Conservation (phyloP, 2,797 vertebrate species). For the Oreochromis grahami region DNA sequence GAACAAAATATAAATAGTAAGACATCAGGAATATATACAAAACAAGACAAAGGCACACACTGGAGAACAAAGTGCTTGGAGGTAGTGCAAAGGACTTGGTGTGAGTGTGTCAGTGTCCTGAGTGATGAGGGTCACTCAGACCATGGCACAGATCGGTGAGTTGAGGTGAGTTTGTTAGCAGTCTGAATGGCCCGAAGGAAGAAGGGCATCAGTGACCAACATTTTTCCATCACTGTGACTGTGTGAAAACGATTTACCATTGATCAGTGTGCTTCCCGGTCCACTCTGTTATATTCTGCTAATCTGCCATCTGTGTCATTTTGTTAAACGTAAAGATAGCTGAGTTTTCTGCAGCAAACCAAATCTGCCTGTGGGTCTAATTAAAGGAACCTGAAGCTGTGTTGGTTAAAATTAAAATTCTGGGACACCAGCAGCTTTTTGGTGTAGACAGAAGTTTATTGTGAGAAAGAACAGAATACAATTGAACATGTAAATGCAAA, state of each 20-base stretch:
- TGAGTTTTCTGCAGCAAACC: not conserved
- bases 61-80: not conserved
- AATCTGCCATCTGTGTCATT: not conserved
- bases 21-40: not conserved
- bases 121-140: not conserved
- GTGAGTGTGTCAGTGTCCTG: not conserved
- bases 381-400: not conserved
- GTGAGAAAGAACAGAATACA: not conserved
- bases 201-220: not conserved
- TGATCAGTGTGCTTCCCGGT: not conserved
- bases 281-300: not conserved
- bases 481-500: not conserved
- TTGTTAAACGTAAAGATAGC: not conserved
- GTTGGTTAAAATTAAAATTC: not conserved
- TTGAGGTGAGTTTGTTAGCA: not conserved
- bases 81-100: not conserved
- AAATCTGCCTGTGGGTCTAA: not conserved
- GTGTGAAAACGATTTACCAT: not conserved
- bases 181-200: not conserved
- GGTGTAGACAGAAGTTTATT: not conserved
- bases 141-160: not conserved
- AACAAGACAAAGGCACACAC: not conserved
- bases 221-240: not conserved
- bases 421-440: not conserved
- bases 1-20: not conserved